Base-by-base conservation (phyloP, 2,113 vertebrate species). In the Pteruthius melanotis region DNA sequence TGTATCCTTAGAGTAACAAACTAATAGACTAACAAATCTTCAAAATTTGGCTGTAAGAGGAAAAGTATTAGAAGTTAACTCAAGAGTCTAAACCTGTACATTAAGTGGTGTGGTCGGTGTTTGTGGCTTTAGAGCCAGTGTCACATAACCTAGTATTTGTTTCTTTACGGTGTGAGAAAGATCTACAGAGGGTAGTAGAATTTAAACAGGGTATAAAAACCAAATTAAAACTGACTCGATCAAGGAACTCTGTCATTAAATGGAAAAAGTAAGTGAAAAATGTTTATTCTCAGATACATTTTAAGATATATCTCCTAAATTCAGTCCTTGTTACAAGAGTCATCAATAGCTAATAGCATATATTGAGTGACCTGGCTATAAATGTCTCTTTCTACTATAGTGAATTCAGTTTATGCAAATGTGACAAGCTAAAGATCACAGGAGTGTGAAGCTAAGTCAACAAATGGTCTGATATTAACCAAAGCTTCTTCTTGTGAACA, bases 371-470 rank as follows among this genome's bases (percentile, higher is more conserved):
- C 60, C 84, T 72, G 24, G 88, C 74, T 50, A 31, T 59, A 74
- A 81, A 68, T 27, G 68, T 83, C 76, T 92, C 45, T 94, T 95
- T 92, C 57, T 76, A 4, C 80, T 94, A 56, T n/a, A 92, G 61
- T 78, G 66, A 96, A 91, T 74, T 89, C 86, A 94, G 3, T 85
- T 87, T 76, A 83, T 95, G 69, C 47, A 93, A 95, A 96, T 97
- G 87, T 95, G 89, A 91, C 93, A 78, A 94, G 84, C 63, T 90
- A 89, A 95, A 93, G 70, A 95, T 89, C 75, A 87, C 64, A 91
- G 84, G 65, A 94, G 30, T 87, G 81, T 89, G 82, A 96, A 96
- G 89, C 83, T 79, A 74, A 80, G 83, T 90, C n/a, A 70, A 75
- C 49, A 84, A 75, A 87, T 75, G 47, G 28, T 79, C 69, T 97